Evolutionary conservation across 2,797 vertebrate genomes (phyloP).

Genomic region (Sebastes hubbsi): DNA sequence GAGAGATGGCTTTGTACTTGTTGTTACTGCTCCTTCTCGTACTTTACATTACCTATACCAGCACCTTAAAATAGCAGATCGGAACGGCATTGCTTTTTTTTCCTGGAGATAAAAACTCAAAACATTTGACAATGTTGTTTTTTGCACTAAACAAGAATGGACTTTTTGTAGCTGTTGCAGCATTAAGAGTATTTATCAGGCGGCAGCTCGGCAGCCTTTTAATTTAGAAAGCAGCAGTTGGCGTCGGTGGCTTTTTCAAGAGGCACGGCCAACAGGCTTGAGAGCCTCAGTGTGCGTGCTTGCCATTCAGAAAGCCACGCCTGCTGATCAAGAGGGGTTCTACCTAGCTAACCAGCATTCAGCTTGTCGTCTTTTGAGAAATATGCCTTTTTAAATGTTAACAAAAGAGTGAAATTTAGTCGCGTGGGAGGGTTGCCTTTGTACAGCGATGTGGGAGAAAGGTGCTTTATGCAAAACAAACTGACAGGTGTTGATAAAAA

Average conservation of each 20-base stretch:
- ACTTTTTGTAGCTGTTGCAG: constrained; percentile 57
- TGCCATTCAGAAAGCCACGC: not conserved
- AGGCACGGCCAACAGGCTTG: not conserved
- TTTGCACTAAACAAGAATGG: constrained; percentile 84
- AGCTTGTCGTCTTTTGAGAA: constrained; percentile 11
- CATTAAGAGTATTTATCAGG: constrained; percentile 47
- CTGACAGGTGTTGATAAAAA: constrained; percentile 17
- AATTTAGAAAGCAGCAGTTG: constrained; percentile 1
- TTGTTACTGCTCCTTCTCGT: constrained; percentile 51
- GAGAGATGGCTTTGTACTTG: constrained; percentile 47
- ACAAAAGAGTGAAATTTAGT: constrained; percentile 1
- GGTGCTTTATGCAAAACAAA: constrained; percentile 47
- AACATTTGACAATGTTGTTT: constrained; percentile 70
- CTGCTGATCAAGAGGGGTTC: constrained; percentile 13
- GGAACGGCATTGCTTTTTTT: constrained; percentile 70
- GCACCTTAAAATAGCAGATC: constrained; percentile 83
- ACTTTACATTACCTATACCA: constrained; percentile 72
- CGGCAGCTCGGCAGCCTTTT: constrained; percentile 23
- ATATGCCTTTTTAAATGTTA: constrained; percentile 59
- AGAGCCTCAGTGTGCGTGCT: not conserved
- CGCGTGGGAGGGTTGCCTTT: constrained; percentile 18
- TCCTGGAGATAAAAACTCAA: constrained; percentile 59
- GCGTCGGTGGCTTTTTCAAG: constrained; percentile 14
- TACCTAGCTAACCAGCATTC: constrained; percentile 22
- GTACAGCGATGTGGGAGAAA: constrained; percentile 6